Percentiles rank a stretch among this genome's conserved stretches.
These are phyloP conservation scores for Enteromius afrohamiltoni DNA, from an alignment of 2,797 vertebrate species.

Conservation along the genomic window DNA sequence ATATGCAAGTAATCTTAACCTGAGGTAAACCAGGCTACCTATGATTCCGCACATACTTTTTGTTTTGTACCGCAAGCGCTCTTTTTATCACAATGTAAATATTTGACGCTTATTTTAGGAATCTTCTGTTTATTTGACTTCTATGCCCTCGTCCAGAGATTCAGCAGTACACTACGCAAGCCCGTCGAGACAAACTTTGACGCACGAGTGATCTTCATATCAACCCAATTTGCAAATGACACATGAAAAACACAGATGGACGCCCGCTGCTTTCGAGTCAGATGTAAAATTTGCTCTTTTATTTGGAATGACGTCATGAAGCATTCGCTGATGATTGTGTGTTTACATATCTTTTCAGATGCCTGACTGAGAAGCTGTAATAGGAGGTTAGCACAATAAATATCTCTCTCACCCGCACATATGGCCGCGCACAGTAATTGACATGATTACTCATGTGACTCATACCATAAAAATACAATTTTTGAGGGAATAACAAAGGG, in stretches of 20 bases:
- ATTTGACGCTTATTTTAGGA: slow-evolving; percentile 19
- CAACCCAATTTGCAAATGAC: slow-evolving; percentile 7
- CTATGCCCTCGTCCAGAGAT: not conserved
- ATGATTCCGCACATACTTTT: not conserved
- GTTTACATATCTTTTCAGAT: slow-evolving; percentile 61
- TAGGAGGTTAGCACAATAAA: slow-evolving; percentile 64
- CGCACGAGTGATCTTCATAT: not conserved
- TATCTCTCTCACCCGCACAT: slow-evolving; percentile 54
- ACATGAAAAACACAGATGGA: slow-evolving; percentile 31
- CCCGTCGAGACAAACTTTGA: not conserved
- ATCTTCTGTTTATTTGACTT: not conserved
- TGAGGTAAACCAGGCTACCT: slow-evolving; percentile 2
- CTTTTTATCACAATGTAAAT: not conserved
- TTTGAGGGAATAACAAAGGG: slow-evolving; percentile 53
- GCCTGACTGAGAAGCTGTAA: slow-evolving; percentile 57
- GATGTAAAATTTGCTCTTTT: slow-evolving; percentile 24
- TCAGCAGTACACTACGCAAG: not conserved
- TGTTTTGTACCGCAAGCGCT: not conserved
- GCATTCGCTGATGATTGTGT: slow-evolving; percentile 47
- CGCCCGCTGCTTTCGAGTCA: not conserved
- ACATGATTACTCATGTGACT: slow-evolving; percentile 53
- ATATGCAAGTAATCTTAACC: not conserved
- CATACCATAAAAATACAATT: slow-evolving; percentile 56
- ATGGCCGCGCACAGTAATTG: slow-evolving; percentile 54
- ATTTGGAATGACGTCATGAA: slow-evolving; percentile 51